These are phyloP conservation scores for Zoroaster sp. DNA, from an alignment of 53 echinoderm and acorn worm species.

Conservation along the genomic window DNA sequence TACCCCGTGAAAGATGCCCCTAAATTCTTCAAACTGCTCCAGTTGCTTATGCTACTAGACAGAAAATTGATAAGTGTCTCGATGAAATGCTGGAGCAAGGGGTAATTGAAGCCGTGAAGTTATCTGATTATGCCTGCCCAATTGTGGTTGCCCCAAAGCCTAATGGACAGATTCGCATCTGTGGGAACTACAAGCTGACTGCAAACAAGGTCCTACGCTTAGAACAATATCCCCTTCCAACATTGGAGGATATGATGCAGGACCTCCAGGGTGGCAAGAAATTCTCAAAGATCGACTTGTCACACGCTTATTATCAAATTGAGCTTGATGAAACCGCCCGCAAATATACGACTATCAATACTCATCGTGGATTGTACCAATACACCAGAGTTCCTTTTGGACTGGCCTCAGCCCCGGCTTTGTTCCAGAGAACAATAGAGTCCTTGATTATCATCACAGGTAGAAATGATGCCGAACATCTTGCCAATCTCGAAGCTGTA, in stretches of 20 bases:
- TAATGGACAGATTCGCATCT: slow-evolving; percentile 53
- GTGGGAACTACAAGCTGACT: slow-evolving; percentile 66
- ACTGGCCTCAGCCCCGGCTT: slow-evolving; percentile 61
- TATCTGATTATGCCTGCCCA: slow-evolving; percentile 58
- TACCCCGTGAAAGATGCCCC: slow-evolving; percentile 5
- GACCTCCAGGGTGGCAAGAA: slow-evolving; percentile 42
- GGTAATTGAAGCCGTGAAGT: slow-evolving; percentile 58
- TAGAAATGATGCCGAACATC: slow-evolving; percentile 49
- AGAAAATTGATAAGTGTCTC: slow-evolving; percentile 48
- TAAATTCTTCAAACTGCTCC: neutral
- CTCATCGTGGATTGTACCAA: slow-evolving; percentile 67
- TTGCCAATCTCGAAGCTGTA: slow-evolving; percentile 50
- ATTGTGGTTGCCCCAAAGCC: slow-evolving; percentile 51
- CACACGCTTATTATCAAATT: slow-evolving; percentile 70
- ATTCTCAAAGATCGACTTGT: slow-evolving; percentile 61
- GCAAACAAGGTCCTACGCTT: slow-evolving; percentile 45
- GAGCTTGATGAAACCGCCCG: slow-evolving; percentile 57
- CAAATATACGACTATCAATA: slow-evolving; percentile 56
- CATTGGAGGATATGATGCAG: no score
- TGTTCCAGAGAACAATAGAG: slow-evolving; percentile 72
- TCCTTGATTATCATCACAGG: slow-evolving; percentile 63
- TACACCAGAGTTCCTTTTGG: slow-evolving; percentile 62
- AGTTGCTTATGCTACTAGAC: slow-evolving; percentile 28
- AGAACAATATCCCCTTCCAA: no score
- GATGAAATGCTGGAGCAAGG: slow-evolving; percentile 45